phyloP scores from a whole-genome alignment of 2,113 vertebrate genomes.

The Strix uralensis region DNA sequence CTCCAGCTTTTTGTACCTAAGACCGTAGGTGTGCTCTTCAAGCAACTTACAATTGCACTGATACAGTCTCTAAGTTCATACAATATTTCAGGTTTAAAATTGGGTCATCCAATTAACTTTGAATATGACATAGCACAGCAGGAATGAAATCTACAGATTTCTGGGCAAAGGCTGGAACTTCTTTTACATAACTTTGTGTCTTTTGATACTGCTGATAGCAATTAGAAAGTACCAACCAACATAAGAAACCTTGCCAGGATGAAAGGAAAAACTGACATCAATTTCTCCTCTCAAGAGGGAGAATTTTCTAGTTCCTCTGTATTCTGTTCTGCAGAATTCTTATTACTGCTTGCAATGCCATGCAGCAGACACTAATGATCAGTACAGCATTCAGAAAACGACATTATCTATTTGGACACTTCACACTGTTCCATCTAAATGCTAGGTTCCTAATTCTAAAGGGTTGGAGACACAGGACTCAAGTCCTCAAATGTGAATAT shows the following conservation, averaged over 20 bases:
- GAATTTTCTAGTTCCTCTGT: background rate
- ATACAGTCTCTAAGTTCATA: background rate
- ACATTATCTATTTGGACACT: background rate
- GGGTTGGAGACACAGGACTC: background rate
- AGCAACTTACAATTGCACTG: background rate
- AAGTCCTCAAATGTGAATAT: background rate
- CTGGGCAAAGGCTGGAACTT: conserved; percentile 10
- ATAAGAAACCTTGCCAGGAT: background rate
- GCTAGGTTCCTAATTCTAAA: background rate
- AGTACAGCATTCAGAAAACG: background rate
- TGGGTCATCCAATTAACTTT: conserved; percentile 22
- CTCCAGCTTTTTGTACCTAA: background rate
- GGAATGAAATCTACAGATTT: background rate
- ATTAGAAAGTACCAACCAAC: conserved; percentile 14
- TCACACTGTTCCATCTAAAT: background rate
- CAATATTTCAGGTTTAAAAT: background rate
- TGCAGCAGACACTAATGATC: background rate
- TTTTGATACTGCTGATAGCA: conserved; percentile 29
- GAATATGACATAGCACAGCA: background rate
- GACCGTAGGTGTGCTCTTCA: background rate
- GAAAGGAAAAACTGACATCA: background rate
- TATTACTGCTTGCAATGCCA: background rate
- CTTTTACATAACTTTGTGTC: background rate
- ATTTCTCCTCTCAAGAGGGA: background rate
- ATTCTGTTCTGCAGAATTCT: background rate